Conservation (phyloP, 2,113 vertebrate species). For the Tangachromis dhanisi region DNA sequence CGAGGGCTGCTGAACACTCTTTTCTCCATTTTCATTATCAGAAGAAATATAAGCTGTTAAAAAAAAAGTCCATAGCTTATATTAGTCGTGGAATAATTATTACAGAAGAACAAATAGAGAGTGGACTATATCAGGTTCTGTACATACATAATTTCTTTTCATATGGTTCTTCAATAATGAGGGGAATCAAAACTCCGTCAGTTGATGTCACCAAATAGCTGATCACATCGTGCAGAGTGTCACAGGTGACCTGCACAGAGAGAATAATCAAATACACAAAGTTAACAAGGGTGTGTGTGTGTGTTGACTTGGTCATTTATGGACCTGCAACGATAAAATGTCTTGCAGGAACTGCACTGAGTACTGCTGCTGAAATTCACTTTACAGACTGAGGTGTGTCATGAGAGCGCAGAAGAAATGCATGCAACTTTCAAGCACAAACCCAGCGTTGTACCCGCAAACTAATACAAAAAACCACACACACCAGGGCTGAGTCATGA, state of each 20-base stretch:
- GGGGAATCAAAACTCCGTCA: conserved; percentile 58
- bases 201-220: conserved; percentile 67
- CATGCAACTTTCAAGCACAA: neutral
- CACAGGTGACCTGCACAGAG: conserved; percentile 65
- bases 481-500: neutral
- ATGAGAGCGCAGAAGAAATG: neutral
- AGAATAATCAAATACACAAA: neutral
- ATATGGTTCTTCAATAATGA: conserved; percentile 69
- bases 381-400: neutral
- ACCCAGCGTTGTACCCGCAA: neutral
- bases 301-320: neutral
- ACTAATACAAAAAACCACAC: neutral
- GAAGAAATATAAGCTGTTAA: conserved; percentile 60
- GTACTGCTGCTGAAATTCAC: neutral
- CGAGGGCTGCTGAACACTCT: neutral
- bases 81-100: neutral
- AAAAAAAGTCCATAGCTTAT: neutral
- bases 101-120: neutral
- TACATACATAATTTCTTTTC: conserved; percentile 74
- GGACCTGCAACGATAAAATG: too few species aligned
- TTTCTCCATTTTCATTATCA: conserved; percentile 75
- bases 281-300: neutral
- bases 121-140: neutral
- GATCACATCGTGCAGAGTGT: conserved; percentile 68
- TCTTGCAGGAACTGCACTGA: neutral